Percentiles rank a stretch among this genome's conserved stretches.
Evolutionary conservation across 2,113 vertebrate genomes (phyloP).

Genomic region (Porphyrio hochstetteri): DNA sequence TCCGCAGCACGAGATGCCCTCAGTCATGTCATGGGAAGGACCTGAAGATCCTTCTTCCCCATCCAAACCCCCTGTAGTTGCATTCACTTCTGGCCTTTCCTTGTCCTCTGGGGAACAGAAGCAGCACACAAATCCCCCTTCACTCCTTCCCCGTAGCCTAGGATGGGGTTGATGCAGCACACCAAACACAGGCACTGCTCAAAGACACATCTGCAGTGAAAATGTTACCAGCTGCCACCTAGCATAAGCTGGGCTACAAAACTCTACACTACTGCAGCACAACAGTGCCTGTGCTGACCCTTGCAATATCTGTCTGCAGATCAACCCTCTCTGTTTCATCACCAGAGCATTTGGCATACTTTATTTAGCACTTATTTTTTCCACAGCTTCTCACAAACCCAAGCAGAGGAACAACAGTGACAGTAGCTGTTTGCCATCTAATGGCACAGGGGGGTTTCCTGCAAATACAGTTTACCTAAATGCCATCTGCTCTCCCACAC

Average conservation of each 20-base stretch:
- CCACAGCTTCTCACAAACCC: not conserved
- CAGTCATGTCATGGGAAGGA: not conserved
- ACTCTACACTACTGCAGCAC: not conserved
- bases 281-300: not conserved
- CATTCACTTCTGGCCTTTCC: not conserved
- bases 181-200: not conserved
- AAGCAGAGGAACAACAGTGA: not conserved
- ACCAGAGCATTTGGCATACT: not conserved
- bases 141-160: not conserved
- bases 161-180: not conserved
- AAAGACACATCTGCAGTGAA: not conserved
- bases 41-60: not conserved
- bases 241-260: not conserved
- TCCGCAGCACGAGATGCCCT: not conserved
- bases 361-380: not conserved
- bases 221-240: not conserved
- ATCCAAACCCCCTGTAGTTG: not conserved
- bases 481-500: conserved; percentile 46
- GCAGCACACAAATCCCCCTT: not conserved
- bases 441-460: not conserved
- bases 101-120: not conserved
- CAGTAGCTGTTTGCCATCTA: conserved; percentile 46
- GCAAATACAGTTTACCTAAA: conserved; percentile 43
- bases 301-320: not conserved
- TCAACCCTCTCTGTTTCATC: not conserved